Conservation (phyloP, 2,797 vertebrate species). For the Pempheris klunzingeri region DNA sequence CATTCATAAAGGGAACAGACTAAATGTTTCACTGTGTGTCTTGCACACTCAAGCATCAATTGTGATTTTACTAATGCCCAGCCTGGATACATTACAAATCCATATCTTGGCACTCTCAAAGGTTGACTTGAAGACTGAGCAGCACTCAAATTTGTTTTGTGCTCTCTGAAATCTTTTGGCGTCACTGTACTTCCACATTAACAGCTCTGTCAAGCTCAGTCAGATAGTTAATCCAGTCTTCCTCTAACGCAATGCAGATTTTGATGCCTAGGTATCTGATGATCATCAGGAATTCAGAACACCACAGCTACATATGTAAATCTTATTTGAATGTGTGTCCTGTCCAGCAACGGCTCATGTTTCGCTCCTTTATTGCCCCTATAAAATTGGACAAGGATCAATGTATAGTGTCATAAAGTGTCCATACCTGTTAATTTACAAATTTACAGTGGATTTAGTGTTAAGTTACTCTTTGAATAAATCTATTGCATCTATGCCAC, state of each 20-base stretch:
- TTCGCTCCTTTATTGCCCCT: not conserved
- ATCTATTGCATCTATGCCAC: not conserved
- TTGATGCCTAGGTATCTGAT: not conserved
- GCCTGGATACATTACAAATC: not conserved
- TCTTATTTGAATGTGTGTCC: not conserved
- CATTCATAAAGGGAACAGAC: conserved; percentile 9
- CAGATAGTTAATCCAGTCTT: not conserved
- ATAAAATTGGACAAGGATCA: not conserved
- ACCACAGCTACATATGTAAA: not conserved
- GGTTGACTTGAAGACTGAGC: not conserved
- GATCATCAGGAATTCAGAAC: not conserved
- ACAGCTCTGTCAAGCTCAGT: conserved; percentile 10
- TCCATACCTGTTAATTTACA: not conserved
- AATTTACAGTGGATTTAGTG: not conserved
- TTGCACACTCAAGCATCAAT: not conserved
- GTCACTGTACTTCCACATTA: not conserved
- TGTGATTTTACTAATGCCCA: not conserved
- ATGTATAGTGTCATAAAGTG: not conserved
- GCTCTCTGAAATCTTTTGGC: not conserved
- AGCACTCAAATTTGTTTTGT: not conserved
- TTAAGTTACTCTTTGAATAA: not conserved
- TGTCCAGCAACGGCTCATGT: not conserved
- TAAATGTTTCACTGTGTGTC: not conserved
- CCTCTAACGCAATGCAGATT: not conserved
- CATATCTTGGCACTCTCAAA: not conserved